Evolutionary conservation across 1,140 invertebrate species (phyloP).

Genomic region (Paramacrobiotus metropolitanus): DNA sequence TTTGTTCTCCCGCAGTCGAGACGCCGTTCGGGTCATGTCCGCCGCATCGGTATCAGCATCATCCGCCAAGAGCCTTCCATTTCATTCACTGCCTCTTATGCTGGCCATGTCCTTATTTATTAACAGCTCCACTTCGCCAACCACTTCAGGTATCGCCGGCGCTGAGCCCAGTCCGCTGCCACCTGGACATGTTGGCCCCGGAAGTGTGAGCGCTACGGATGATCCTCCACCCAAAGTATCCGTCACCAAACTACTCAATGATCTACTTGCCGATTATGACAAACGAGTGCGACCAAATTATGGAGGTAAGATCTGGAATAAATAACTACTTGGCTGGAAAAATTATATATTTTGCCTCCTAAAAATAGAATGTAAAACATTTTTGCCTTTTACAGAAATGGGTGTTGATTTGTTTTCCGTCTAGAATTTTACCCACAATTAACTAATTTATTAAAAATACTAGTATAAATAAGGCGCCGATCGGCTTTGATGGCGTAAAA

Average conservation of each 20-base stretch:
- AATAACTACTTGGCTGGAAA: too few species aligned
- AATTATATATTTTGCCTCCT: too few species aligned
- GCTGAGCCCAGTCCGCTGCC: background rate
- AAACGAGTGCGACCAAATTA: conserved; percentile 93
- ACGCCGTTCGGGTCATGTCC: background rate
- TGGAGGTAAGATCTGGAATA: conserved; percentile 59
- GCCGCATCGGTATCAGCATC: background rate
- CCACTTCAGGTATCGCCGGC: background rate
- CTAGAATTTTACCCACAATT: too few species aligned
- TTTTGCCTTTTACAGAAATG: too few species aligned
- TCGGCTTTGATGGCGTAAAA: too few species aligned
- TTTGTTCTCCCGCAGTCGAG: too few species aligned
- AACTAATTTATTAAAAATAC: too few species aligned
- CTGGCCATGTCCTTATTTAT: background rate
- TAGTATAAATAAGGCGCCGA: too few species aligned
- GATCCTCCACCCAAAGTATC: background rate
- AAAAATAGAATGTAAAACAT: too few species aligned
- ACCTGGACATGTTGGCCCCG: too few species aligned
- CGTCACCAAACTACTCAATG: conserved; percentile 66
- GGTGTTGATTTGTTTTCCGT: too few species aligned
- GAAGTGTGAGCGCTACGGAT: background rate
- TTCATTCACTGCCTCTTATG: background rate
- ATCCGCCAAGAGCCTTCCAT: background rate
- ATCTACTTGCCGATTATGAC: conserved; percentile 78
- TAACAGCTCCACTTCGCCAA: background rate